phyloP scores from a whole-genome alignment of 2,113 vertebrate species.

The Gymnarchus niloticus region DNA sequence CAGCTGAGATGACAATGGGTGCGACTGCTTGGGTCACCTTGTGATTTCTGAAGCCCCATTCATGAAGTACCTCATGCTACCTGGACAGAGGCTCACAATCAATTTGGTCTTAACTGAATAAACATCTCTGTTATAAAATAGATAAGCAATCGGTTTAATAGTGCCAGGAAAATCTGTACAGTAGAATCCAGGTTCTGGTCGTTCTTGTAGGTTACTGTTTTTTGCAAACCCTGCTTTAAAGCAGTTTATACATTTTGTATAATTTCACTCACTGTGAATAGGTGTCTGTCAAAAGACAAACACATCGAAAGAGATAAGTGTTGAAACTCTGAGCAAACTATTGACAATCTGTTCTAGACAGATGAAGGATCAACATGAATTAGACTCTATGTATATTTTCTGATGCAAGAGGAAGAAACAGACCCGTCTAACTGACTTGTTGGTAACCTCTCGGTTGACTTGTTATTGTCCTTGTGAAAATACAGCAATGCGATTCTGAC shows the following conservation, averaged over 20 bases:
- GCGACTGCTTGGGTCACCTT: neutral
- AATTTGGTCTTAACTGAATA: neutral
- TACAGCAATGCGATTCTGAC: neutral
- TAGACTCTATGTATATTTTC: slow-evolving; percentile 11
- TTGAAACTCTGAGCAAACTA: neutral
- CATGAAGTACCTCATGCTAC: neutral
- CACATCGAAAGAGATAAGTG: neutral
- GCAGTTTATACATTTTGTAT: neutral
- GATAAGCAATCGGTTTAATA: neutral
- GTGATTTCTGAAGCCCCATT: neutral
- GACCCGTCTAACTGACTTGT: neutral
- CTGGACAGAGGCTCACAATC: neutral
- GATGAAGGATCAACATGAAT: neutral
- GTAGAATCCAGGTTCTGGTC: neutral
- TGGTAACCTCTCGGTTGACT: neutral
- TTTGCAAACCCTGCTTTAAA: neutral
- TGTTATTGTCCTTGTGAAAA: neutral
- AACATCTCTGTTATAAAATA: neutral
- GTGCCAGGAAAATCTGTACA: neutral
- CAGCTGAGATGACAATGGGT: neutral
- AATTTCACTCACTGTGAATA: neutral
- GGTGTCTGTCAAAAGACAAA: neutral
- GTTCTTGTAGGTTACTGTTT: neutral
- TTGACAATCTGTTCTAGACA: slow-evolving; percentile 13
- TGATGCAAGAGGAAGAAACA: slow-evolving; percentile 15